phyloP scores from a whole-genome alignment of 2,888 invertebrate species.

The Myathropa florea region DNA sequence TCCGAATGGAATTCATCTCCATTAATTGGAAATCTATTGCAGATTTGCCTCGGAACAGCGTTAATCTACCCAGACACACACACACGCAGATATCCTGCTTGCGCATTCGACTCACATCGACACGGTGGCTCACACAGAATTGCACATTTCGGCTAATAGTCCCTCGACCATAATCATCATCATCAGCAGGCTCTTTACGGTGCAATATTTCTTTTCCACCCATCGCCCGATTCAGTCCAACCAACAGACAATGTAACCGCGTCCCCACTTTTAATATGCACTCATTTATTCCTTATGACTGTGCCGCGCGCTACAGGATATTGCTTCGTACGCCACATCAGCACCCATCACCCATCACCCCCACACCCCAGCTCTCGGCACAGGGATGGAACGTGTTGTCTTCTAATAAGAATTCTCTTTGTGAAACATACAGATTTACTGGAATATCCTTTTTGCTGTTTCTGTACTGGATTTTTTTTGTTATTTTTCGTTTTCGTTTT shows the following conservation, averaged over 20 bases:
- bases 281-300: conserved; percentile 63
- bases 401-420: conserved; percentile 48
- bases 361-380: background rate
- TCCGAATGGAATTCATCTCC: conserved; percentile 44
- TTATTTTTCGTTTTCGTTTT: background rate
- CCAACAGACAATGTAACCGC: background rate
- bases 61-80: conserved; percentile 16
- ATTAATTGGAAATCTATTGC: conserved; percentile 56
- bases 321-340: background rate
- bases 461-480: conserved; percentile 37
- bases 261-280: conserved; percentile 57
- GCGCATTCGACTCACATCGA: conserved; percentile 1
- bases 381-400: background rate
- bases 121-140: background rate
- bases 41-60: conserved; percentile 33
- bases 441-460: conserved; percentile 41
- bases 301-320: conserved; percentile 31
- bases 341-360: background rate
- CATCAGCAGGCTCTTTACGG: conserved; percentile 49
- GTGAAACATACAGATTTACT: conserved; percentile 46
- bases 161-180: conserved; percentile 54
- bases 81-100: background rate
- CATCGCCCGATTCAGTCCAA: background rate
- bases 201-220: conserved; percentile 54
- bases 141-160: conserved; percentile 60